phyloP scores from a whole-genome alignment of 2,797 vertebrate species.

The Pangasius djambal region DNA sequence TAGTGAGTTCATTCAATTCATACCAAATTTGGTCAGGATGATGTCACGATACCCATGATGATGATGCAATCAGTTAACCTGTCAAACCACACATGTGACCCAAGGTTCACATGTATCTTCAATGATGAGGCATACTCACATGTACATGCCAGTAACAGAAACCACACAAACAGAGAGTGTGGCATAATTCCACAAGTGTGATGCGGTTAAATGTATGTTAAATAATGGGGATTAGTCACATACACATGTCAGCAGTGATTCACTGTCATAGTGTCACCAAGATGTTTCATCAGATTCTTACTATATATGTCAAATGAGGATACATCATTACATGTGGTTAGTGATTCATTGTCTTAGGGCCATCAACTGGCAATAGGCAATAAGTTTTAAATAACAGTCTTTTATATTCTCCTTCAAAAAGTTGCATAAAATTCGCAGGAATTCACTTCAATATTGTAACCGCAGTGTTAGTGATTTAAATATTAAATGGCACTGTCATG shows the following conservation, averaged over 20 bases:
- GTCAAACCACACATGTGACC: neutral
- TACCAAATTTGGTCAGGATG: neutral
- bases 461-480: neutral
- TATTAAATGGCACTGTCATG: neutral
- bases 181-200: too few species aligned
- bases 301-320: neutral
- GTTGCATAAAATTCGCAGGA: too few species aligned
- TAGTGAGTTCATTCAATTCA: neutral
- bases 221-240: neutral
- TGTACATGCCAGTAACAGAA: neutral
- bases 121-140: neutral
- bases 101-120: neutral
- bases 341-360: neutral
- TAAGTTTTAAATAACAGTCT: too few species aligned
- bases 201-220: neutral
- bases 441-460: too few species aligned
- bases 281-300: neutral
- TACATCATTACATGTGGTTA: neutral
- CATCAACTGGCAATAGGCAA: too few species aligned
- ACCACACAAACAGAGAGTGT: too few species aligned
- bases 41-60: too few species aligned
- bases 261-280: too few species aligned
- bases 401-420: too few species aligned
- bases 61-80: neutral
- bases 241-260: neutral